Conservation (phyloP, 2,113 vertebrate species). For the Labeo catla region DNA sequence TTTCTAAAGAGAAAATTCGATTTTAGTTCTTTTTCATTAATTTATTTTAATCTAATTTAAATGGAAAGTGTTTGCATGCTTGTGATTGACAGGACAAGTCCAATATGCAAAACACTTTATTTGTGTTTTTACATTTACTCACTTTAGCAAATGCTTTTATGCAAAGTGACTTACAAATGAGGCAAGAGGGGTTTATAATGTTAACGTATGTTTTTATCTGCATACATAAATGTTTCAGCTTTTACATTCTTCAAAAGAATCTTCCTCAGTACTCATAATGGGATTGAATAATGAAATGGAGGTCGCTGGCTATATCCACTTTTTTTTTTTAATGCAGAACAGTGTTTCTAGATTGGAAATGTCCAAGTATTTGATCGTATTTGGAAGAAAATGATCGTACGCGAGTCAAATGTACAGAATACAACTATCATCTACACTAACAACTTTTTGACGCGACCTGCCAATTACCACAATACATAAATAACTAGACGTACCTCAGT, state of each 20-base stretch:
- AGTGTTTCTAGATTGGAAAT: no score
- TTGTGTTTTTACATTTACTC: background rate
- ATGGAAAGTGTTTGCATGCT: background rate
- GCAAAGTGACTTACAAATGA: background rate
- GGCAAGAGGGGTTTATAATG: background rate
- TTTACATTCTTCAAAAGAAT: slow-evolving; percentile 25
- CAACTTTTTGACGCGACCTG: no score
- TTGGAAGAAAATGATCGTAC: no score
- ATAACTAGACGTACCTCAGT: no score
- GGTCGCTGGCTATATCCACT: background rate
- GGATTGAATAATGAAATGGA: background rate
- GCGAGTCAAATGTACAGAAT: no score
- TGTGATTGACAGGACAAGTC: background rate
- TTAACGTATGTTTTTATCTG: background rate
- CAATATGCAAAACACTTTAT: slow-evolving; percentile 2
- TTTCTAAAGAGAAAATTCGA: background rate
- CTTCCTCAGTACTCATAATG: background rate
- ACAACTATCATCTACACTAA: no score
- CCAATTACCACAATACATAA: no score
- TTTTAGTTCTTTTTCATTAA: background rate
- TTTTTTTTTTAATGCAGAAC: no score
- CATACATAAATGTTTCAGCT: background rate
- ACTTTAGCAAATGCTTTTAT: background rate
- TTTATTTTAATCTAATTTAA: background rate
- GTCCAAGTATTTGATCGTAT: no score